Evolutionary conservation across 2,797 vertebrate genomes (phyloP), one percentile per base, ranked within the genome.

Genomic region (Miichthys miiuy): DNA sequence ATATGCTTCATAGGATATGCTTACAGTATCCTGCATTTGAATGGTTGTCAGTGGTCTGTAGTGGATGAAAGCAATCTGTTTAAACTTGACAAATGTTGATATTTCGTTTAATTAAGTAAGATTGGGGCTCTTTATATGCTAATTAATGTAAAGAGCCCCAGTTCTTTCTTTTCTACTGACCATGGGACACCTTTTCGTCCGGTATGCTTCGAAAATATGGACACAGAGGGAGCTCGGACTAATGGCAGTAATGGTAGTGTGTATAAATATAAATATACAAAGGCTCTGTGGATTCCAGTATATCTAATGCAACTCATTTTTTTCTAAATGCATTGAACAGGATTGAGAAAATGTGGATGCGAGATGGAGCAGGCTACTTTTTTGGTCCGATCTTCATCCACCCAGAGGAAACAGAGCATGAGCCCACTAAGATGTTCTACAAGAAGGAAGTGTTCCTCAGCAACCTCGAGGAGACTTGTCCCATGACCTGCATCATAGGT

Each of bases 361-460:
- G 97, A 74, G 97, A 99, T 75, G 98, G 97, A 87, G 97, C 97
- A 2, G 97, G 97, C 0, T 99, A 98, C 94, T 99, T 99, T 91
- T 99, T 97, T 77, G 98, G 98, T 38, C 98, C 98, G 12, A 99
- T 99, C 87, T 99, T 99, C 86, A 99, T 99, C 89, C 97, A 98
- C 80, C 98, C 98, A 41, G 98, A 99, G 86, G 98, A 99, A 90
- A 99, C 98, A 0, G 98, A 99, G 77, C 98, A 99, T 23, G 98
- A 99, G 64, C 98, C 98, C 73, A 99, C 98, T 20, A 99, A 99
- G 94, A 99, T 99, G 98, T 99, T 99, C 90, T 99, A 99, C 91
- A 99, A 99, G 92, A 99, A 98, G 88, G 98, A 99, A 94, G 97
- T 99, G 77, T 99, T 99, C 94, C 94, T 99, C 30, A 99, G 98